Conservation (phyloP, 2,797 vertebrate genomes). For the Acipenser ruthenus region DNA sequence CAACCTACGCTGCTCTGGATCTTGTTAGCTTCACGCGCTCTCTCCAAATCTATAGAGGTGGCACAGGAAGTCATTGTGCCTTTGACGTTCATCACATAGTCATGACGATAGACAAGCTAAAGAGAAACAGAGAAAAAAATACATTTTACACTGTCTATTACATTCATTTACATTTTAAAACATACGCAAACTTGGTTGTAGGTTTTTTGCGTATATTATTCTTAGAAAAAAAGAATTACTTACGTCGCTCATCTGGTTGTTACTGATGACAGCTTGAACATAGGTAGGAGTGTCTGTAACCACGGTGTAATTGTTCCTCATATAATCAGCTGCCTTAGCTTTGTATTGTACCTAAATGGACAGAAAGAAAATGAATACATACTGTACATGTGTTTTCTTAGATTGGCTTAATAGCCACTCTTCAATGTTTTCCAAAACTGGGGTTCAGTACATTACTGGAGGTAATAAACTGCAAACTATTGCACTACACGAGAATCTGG, state of each 20-base stretch:
- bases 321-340: conserved; percentile 73
- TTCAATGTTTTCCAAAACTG: too few species aligned
- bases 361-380: conserved; percentile 11
- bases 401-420: too few species aligned
- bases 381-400: too few species aligned
- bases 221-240: conserved; percentile 32
- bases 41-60: conserved; percentile 79
- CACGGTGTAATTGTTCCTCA: conserved; percentile 67
- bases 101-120: conserved; percentile 80
- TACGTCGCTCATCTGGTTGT: conserved; percentile 82
- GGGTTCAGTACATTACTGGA: too few species aligned
- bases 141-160: too few species aligned
- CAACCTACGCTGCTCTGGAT: conserved; percentile 83
- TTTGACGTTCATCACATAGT: conserved; percentile 73
- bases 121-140: conserved; percentile 14
- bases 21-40: conserved; percentile 72
- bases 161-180: too few species aligned
- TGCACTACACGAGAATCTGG: too few species aligned
- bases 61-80: conserved; percentile 77
- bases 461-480: too few species aligned
- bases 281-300: conserved; percentile 88
- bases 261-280: conserved; percentile 76
- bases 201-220: too few species aligned
- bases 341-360: conserved; percentile 77
- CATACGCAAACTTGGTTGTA: too few species aligned